Evolutionary conservation across 2,888 invertebrate genomes (phyloP).

Genomic region (Lacanobia oleracea): DNA sequence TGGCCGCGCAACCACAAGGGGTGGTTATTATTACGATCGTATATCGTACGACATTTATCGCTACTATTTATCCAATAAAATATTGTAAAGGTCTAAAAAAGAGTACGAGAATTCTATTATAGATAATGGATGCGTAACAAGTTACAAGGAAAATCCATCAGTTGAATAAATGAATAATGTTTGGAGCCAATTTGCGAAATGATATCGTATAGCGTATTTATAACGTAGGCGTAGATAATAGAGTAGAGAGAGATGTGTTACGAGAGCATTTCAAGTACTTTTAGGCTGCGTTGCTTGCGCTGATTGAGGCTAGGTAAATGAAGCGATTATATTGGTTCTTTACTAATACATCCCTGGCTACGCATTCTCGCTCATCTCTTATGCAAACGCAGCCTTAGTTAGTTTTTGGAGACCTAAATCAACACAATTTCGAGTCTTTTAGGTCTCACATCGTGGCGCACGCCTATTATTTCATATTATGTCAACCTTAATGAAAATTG

Average conservation of each 20-base stretch:
- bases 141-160: constrained; percentile 66
- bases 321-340: too few species aligned
- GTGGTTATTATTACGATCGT: constrained; percentile 51
- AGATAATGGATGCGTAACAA: constrained; percentile 54
- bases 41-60: constrained; percentile 2
- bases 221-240: not conserved
- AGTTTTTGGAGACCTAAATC: constrained; percentile 14
- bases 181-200: constrained; percentile 37
- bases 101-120: constrained; percentile 43
- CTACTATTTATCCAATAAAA: constrained; percentile 38
- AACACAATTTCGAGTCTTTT: constrained; percentile 14
- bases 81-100: constrained; percentile 41
- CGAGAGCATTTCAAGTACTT: constrained; percentile 8
- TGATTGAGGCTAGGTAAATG: too few species aligned
- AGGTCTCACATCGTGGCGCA: constrained; percentile 4
- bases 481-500: constrained; percentile 52
- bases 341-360: too few species aligned
- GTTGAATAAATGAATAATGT: constrained; percentile 59
- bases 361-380: too few species aligned
- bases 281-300: too few species aligned
- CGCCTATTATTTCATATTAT: constrained; percentile 44
- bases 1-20: constrained; percentile 55
- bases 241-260: constrained; percentile 2
- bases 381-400: not conserved
- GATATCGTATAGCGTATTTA: constrained; percentile 16